Evolutionary conservation across 1,140 invertebrate genomes (phyloP).

Genomic region (Drosophila nannoptera): DNA sequence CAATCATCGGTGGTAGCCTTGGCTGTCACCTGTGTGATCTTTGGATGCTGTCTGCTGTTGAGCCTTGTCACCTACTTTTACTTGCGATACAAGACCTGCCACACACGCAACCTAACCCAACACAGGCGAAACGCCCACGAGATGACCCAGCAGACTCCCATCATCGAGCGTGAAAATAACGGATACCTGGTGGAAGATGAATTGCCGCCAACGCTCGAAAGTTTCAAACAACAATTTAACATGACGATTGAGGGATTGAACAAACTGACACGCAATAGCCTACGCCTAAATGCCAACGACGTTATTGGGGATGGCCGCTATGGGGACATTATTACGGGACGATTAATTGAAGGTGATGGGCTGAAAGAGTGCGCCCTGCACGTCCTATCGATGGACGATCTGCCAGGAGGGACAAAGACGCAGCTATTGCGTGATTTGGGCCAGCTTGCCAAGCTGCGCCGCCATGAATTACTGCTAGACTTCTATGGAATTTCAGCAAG

Average conservation of each 20-base stretch:
- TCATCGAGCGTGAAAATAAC: constrained; percentile 85
- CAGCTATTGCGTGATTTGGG: constrained; percentile 87
- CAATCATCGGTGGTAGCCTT: constrained; percentile 79
- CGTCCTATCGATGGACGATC: constrained; percentile 80
- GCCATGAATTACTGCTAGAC: constrained; percentile 85
- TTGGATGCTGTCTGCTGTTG: constrained; percentile 81
- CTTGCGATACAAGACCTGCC: constrained; percentile 81
- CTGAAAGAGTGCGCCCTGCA: constrained; percentile 67
- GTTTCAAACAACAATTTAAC: constrained; percentile 83
- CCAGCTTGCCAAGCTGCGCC: constrained; percentile 84
- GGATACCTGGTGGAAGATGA: constrained; percentile 87
- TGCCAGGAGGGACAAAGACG: constrained; percentile 83
- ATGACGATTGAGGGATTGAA: constrained; percentile 60
- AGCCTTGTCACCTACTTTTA: constrained; percentile 83
- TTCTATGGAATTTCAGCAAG: constrained; percentile 90
- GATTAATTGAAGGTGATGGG: constrained; percentile 72
- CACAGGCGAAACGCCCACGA: constrained; percentile 83
- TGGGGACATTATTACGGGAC: constrained; percentile 86
- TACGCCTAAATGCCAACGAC: constrained; percentile 84
- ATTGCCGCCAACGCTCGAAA: constrained; percentile 81
- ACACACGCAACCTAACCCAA: constrained; percentile 69
- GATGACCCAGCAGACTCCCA: constrained; percentile 84
- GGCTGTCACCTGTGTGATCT: constrained; percentile 83
- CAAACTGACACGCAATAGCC: constrained; percentile 85
- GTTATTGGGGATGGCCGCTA: constrained; percentile 87